A percentile compares a stretch with the other conserved stretches of the same genome.
Evolutionary conservation across 1,140 invertebrate species (phyloP).

Genomic region (Oreohelix idahoensis): DNA sequence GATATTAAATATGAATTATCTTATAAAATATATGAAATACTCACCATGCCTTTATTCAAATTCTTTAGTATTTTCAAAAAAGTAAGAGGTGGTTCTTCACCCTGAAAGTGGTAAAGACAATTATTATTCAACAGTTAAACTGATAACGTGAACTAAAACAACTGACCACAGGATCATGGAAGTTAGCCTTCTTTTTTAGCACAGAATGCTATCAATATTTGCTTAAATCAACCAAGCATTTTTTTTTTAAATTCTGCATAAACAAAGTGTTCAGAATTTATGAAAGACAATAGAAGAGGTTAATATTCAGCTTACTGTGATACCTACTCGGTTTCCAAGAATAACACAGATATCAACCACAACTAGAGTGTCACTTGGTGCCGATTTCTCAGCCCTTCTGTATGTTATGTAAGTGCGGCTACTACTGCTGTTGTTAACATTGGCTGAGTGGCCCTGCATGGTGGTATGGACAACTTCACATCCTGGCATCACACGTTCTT

Average conservation of each 20-base stretch:
- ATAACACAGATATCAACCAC: conserved; percentile 98
- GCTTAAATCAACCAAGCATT: too few species aligned
- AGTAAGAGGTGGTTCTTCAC: conserved; percentile 94
- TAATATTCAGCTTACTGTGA: background rate
- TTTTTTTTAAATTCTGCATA: too few species aligned
- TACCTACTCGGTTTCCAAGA: conserved; percentile 84
- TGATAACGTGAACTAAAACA: background rate
- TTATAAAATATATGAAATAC: conserved; percentile 10
- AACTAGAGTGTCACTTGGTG: conserved; percentile 95
- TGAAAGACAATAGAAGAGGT: too few species aligned
- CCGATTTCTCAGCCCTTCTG: conserved; percentile 85
- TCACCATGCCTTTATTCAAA: conserved; percentile 93
- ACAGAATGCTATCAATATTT: too few species aligned
- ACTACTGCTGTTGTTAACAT: conserved; percentile 94
- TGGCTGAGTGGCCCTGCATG: conserved; percentile 88
- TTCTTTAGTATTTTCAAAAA: conserved; percentile 97
- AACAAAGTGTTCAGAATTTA: too few species aligned
- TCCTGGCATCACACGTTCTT: conserved; percentile 91
- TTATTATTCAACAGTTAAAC: background rate
- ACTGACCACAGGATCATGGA: too few species aligned
- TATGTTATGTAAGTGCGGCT: conserved; percentile 92
- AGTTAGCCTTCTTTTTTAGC: too few species aligned
- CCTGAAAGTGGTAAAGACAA: conserved; percentile 69
- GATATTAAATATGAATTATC: too few species aligned
- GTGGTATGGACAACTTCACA: conserved; percentile 92